phyloP scores from a whole-genome alignment of 2,797 vertebrate genomes.

The Myotis pilosus region DNA sequence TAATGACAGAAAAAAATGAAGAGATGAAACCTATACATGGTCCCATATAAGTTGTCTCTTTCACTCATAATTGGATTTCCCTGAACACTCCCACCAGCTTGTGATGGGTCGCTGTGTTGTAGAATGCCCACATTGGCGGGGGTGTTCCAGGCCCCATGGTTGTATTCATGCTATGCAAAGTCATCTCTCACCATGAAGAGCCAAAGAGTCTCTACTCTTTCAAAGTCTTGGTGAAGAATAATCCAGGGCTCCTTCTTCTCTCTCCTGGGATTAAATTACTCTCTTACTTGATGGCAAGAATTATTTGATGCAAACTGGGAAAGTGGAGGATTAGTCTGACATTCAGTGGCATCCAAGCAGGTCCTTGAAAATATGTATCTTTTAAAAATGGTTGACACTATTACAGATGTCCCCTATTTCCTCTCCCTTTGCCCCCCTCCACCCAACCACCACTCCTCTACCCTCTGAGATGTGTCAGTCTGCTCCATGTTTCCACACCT shows the following conservation, averaged over 20 bases:
- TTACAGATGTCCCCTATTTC: background rate
- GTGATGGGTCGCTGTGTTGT: fast-evolving
- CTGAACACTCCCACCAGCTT: too few relatives aligned
- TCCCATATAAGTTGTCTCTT: background rate
- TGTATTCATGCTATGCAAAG: background rate
- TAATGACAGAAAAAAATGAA: background rate
- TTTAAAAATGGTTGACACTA: background rate
- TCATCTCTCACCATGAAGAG: background rate
- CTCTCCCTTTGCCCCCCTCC: background rate
- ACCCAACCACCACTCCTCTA: background rate
- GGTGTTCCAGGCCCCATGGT: background rate
- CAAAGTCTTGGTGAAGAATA: background rate
- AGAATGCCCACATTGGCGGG: background rate
- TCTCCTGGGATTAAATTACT: background rate
- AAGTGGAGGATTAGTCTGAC: background rate
- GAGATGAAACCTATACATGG: background rate
- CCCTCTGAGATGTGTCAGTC: background rate
- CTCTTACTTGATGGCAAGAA: background rate
- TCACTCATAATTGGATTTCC: background rate
- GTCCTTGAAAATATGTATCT: background rate
- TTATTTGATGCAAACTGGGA: background rate
- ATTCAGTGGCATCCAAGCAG: background rate
- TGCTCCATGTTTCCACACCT: background rate
- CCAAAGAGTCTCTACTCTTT: background rate
- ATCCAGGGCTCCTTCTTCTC: background rate